Base-by-base conservation (phyloP, 2,113 vertebrate genomes). In the Pao palembangensis region DNA sequence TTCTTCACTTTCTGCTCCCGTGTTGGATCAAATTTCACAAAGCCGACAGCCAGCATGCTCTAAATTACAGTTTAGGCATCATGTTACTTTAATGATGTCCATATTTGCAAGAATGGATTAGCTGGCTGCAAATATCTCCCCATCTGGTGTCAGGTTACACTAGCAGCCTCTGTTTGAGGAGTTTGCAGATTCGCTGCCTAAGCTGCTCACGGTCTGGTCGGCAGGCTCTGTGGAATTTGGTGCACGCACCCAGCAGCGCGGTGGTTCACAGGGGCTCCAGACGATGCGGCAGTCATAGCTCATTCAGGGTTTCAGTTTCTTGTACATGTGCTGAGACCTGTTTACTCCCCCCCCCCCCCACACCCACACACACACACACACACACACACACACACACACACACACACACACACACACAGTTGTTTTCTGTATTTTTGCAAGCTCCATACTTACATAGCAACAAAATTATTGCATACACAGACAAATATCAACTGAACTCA, bases 211-310 rank as follows among this genome's bases (percentile, higher is more conserved):
- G 51, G 46, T 69, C 66, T 53, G 64, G 53, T 73, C 75, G 67
- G 55, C 41, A 54, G 71, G 80, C 75, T 84, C 78, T 73, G 64
- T 86, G 77, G 64, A 79, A 85, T 88, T 85, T 78, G 83, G 66
- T 80, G 67, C 84, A 71, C 84, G 67, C 55, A 21, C 23, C 67
- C 48, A 67, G 13, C 49, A 21, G 46, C 71, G 69, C 69, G 72
- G 71, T 79, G 81, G 74, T 85, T 90, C 78, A 82, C 79, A 76
- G 61, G 74, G 75, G 74, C 49, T n/a, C 65, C 17, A 10, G 25
- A 28, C 5, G 5, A 28, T 28, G 25, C 25, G 6, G 25, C 25
- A 7, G 5, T 28, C 25, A 28, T 25, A 25, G 5, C 25, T 28
- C 25, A 28, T 28, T 28, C 25, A 28, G 25, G 25, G 25, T 6